phyloP scores from a whole-genome alignment of 2,113 vertebrate genomes.

The Labeo catla region DNA sequence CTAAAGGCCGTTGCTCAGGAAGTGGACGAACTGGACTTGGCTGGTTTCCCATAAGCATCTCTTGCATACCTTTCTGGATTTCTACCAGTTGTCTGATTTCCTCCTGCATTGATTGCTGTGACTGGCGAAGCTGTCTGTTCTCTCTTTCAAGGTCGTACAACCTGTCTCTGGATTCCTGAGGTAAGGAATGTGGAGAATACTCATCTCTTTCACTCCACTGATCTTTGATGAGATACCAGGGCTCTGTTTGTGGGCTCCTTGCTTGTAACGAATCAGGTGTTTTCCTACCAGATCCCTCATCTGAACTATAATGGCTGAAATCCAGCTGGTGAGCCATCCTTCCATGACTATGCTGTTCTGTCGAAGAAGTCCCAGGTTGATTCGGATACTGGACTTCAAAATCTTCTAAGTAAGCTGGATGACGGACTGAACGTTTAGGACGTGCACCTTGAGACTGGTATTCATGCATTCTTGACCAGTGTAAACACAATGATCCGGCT shows the following conservation, averaged over 20 bases:
- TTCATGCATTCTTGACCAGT: background rate
- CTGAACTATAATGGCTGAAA: background rate
- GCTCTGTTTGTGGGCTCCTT: too few species aligned
- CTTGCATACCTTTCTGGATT: background rate
- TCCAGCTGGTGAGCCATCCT: background rate
- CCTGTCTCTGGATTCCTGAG: too few species aligned
- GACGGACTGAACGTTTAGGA: background rate
- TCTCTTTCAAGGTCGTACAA: background rate
- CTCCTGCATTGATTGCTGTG: background rate
- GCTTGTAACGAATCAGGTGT: too few species aligned
- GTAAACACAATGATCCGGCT: background rate
- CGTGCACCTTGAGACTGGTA: background rate
- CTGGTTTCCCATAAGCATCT: background rate
- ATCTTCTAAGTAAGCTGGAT: background rate
- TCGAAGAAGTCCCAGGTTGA: background rate
- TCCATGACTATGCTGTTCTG: background rate
- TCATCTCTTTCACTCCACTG: too few species aligned
- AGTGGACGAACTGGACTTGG: background rate
- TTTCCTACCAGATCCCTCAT: background rate
- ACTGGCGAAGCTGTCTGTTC: background rate
- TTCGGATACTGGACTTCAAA: background rate
- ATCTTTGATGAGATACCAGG: too few species aligned
- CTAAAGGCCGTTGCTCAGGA: background rate
- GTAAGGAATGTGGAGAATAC: too few species aligned
- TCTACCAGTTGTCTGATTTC: background rate